Evolutionary conservation across 1,140 invertebrate genomes (phyloP).

Genomic region (Patella vulgata): DNA sequence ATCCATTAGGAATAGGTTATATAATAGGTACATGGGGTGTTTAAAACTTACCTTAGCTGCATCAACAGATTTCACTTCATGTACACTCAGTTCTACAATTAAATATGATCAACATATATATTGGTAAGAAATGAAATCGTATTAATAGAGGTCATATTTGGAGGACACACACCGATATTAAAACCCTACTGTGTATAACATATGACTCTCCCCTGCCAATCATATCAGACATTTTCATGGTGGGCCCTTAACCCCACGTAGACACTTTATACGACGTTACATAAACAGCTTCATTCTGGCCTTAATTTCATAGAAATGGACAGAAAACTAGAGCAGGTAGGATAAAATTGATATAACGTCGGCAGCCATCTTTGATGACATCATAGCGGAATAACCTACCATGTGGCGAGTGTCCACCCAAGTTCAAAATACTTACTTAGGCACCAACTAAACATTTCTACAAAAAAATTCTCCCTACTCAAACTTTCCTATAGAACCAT

Average conservation of each 20-base stretch:
- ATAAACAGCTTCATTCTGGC: too few relatives aligned
- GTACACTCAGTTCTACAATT: constrained; percentile 51
- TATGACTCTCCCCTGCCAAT: not conserved
- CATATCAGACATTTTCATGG: not conserved
- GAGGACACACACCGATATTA: constrained; percentile 54
- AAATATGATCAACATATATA: not conserved
- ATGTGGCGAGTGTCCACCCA: too few relatives aligned
- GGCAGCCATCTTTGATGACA: too few relatives aligned
- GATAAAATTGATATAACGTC: too few relatives aligned
- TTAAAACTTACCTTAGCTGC: constrained; percentile 51
- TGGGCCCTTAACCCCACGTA: not conserved
- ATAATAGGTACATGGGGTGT: not conserved
- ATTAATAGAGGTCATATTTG: constrained; percentile 85
- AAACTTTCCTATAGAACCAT: too few relatives aligned
- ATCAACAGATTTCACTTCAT: constrained; percentile 54
- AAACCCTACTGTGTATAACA: not conserved
- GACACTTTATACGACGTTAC: too few relatives aligned
- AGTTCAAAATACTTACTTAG: too few relatives aligned
- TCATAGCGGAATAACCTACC: too few relatives aligned
- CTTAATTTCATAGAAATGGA: too few relatives aligned
- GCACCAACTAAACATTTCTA: too few relatives aligned
- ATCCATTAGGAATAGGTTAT: not conserved
- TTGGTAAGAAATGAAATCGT: constrained; percentile 18
- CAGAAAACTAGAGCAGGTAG: too few relatives aligned
- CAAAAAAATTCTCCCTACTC: too few relatives aligned